These are phyloP conservation scores for Lamellibrachia luymesi DNA, from an alignment of 1,140 invertebrate species.

Conservation along the genomic window DNA sequence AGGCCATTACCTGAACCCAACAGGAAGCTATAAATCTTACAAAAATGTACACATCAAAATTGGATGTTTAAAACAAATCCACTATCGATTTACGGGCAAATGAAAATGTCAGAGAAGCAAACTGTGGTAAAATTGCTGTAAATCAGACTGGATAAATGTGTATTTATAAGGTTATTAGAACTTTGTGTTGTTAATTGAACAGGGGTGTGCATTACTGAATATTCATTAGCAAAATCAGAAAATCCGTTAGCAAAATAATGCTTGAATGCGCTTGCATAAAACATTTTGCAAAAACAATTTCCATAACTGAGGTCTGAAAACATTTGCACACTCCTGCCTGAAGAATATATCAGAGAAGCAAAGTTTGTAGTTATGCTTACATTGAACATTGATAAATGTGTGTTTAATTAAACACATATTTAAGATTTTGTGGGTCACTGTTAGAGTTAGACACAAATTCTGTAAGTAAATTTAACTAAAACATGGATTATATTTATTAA, in stretches of 20 bases:
- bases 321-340: too few relatives aligned
- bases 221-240: too few relatives aligned
- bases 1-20: not conserved
- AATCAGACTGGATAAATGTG: not conserved
- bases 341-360: too few relatives aligned
- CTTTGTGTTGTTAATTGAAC: not conserved
- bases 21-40: not conserved
- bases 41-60: not conserved
- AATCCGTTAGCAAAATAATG: too few relatives aligned
- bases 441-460: too few relatives aligned
- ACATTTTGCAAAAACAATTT: too few relatives aligned
- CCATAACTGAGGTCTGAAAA: too few relatives aligned
- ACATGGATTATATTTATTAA: not conserved
- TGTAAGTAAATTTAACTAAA: not conserved
- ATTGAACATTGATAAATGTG: not conserved
- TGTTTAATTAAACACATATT: not conserved
- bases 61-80: not conserved
- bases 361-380: not conserved
- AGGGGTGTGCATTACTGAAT: too few relatives aligned
- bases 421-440: too few relatives aligned
- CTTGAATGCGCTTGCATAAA: too few relatives aligned
- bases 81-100: not conserved
- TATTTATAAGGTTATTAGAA: not conserved
- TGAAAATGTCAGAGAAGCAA: not conserved
- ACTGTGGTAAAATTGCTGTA: not conserved